Conservation (phyloP, 2,888 invertebrate species). For the Erebia epiphron region DNA sequence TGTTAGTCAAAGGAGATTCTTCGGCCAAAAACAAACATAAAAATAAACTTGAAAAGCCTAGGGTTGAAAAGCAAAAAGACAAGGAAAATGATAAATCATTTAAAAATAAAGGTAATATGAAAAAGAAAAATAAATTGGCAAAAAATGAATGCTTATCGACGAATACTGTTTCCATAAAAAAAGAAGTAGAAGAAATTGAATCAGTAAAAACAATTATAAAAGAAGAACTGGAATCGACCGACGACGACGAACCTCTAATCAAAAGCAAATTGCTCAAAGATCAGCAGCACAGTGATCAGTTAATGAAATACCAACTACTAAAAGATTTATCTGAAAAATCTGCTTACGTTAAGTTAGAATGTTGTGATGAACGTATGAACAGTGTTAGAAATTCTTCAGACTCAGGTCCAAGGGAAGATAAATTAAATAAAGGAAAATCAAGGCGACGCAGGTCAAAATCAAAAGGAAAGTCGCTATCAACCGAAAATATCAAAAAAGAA, state of each 20-base stretch:
- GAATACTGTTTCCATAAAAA: slow-evolving; percentile 45
- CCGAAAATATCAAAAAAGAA: slow-evolving; percentile 64
- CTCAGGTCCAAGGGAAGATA: slow-evolving; percentile 60
- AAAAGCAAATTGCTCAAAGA: slow-evolving; percentile 73
- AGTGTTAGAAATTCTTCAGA: slow-evolving; percentile 68
- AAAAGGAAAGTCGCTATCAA: slow-evolving; percentile 61
- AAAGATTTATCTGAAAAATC: slow-evolving; percentile 77
- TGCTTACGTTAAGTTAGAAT: slow-evolving; percentile 76
- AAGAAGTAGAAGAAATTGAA: slow-evolving; percentile 52
- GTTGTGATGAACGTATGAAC: slow-evolving; percentile 74
- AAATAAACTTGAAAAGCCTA: slow-evolving; percentile 49
- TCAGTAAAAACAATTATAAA: slow-evolving; percentile 57
- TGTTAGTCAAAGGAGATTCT: slow-evolving; percentile 27
- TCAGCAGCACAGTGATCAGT: slow-evolving; percentile 62
- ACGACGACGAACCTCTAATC: slow-evolving; percentile 73
- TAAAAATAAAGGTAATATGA: slow-evolving; percentile 51
- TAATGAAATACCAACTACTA: slow-evolving; percentile 65
- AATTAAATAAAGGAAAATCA: slow-evolving; percentile 57
- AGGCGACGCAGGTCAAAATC: slow-evolving; percentile 56
- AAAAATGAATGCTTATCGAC: slow-evolving; percentile 46
- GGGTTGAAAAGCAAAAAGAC: slow-evolving; percentile 52
- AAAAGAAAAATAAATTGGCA: slow-evolving; percentile 53
- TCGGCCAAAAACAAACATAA: slow-evolving; percentile 41
- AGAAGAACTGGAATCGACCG: slow-evolving; percentile 69
- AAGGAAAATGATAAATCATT: slow-evolving; percentile 51